phyloP scores from a whole-genome alignment of 2,797 vertebrate genomes.

The Valencia hispanica region DNA sequence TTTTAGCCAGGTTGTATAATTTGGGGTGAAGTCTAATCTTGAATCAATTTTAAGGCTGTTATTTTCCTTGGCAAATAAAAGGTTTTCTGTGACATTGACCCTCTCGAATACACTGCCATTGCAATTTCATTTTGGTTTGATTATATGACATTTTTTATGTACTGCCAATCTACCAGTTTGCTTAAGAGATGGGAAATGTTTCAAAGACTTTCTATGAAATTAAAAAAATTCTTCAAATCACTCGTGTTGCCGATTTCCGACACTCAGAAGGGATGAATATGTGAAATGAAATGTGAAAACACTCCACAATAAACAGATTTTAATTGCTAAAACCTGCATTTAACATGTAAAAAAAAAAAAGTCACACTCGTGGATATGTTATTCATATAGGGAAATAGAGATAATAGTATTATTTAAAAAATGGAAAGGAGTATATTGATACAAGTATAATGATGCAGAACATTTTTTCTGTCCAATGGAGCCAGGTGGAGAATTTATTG shows the following conservation, averaged over 20 bases:
- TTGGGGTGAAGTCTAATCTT: not conserved
- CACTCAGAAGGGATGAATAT: too few relatives aligned
- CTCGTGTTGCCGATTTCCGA: too few relatives aligned
- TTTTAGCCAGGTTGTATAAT: not conserved
- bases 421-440: not conserved
- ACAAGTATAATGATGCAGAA: not conserved
- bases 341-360: not conserved
- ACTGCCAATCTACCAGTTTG: not conserved
- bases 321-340: not conserved
- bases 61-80: not conserved
- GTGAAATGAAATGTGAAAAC: not conserved
- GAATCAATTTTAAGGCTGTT: not conserved
- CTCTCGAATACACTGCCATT: not conserved
- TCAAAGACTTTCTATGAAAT: too few relatives aligned
- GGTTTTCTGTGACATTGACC: not conserved
- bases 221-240: too few relatives aligned
- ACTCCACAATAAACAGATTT: not conserved
- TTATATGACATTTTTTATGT: not conserved
- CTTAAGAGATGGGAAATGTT: too few relatives aligned
- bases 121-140: not conserved
- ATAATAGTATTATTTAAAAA: too few relatives aligned
- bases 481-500: not conserved
- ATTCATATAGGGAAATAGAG: too few relatives aligned
- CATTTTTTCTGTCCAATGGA: not conserved
- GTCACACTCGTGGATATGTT: too few relatives aligned